These are phyloP conservation scores for Pseudopleuronectes americanus DNA, from an alignment of 2,797 vertebrate genomes.

Conservation along the genomic window DNA sequence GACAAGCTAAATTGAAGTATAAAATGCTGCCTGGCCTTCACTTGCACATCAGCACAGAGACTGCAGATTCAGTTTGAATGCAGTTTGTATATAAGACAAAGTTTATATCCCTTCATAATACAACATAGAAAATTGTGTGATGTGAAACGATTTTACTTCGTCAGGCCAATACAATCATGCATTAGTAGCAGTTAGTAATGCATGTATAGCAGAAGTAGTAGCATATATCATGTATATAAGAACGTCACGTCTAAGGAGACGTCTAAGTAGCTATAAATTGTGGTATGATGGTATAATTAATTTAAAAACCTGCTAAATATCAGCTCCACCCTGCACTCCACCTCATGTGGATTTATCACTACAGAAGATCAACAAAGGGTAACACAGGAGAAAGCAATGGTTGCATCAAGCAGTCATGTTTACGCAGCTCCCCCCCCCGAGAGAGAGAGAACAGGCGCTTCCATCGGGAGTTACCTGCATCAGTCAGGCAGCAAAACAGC, in stretches of 20 bases:
- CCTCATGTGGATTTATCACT: slow-evolving; percentile 19
- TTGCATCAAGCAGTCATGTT: slow-evolving; percentile 74
- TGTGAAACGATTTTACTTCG: background rate
- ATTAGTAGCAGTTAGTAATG: background rate
- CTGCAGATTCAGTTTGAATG: slow-evolving; percentile 1
- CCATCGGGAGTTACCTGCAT: slow-evolving; percentile 67
- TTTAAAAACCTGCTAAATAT: background rate
- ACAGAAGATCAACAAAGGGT: slow-evolving; percentile 16
- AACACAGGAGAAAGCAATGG: slow-evolving; percentile 54
- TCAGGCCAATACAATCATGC: background rate
- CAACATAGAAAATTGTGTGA: background rate
- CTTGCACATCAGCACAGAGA: background rate
- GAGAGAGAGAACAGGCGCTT: slow-evolving; percentile 41
- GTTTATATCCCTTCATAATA: no score
- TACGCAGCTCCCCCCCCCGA: slow-evolving; percentile 56
- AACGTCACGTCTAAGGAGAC: background rate
- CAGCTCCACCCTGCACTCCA: slow-evolving; percentile 7
- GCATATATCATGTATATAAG: no score
- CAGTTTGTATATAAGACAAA: background rate
- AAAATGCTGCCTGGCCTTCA: background rate
- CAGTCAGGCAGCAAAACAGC: slow-evolving; percentile 61
- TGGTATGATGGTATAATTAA: background rate
- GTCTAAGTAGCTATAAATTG: background rate
- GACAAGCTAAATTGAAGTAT: background rate
- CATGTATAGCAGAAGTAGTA: background rate